Evolutionary conservation across 2,113 vertebrate species (phyloP).

Genomic region (Lagopus leucura): DNA sequence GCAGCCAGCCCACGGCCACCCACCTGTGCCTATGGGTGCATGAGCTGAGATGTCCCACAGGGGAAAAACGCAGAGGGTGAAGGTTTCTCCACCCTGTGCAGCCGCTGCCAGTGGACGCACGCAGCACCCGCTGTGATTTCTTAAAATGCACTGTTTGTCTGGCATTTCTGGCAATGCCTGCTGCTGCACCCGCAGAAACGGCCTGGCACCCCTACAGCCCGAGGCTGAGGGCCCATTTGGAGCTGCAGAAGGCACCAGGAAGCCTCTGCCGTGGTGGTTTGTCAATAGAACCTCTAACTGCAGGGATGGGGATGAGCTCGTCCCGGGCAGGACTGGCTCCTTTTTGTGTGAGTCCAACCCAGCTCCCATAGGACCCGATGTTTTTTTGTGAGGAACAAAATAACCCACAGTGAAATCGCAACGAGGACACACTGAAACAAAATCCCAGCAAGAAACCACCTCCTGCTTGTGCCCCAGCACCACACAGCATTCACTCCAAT

Average conservation of each 20-base stretch:
- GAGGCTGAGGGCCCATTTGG: not conserved
- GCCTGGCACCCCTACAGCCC: not conserved
- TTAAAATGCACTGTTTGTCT: fast-evolving
- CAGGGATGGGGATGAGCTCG: not conserved
- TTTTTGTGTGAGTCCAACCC: fast-evolving
- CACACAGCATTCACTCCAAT: not conserved
- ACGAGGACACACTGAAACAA: fast-evolving
- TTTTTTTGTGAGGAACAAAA: not conserved
- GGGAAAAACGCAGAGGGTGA: not conserved
- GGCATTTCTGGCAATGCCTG: not conserved
- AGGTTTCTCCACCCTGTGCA: not conserved
- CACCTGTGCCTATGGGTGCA: not conserved
- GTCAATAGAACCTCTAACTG: not conserved
- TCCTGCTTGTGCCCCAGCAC: fast-evolving
- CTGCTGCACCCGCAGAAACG: no score
- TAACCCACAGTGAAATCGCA: not conserved
- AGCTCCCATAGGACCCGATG: not conserved
- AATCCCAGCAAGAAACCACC: not conserved
- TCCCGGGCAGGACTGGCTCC: not conserved
- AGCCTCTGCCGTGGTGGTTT: not conserved
- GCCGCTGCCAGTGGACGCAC: fast-evolving
- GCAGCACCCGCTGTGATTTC: not conserved
- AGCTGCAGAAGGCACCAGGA: not conserved
- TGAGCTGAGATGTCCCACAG: fast-evolving
- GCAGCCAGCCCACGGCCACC: no score